Evolutionary conservation across 2,888 invertebrate species (phyloP).

Genomic region (Andrena marginata): DNA sequence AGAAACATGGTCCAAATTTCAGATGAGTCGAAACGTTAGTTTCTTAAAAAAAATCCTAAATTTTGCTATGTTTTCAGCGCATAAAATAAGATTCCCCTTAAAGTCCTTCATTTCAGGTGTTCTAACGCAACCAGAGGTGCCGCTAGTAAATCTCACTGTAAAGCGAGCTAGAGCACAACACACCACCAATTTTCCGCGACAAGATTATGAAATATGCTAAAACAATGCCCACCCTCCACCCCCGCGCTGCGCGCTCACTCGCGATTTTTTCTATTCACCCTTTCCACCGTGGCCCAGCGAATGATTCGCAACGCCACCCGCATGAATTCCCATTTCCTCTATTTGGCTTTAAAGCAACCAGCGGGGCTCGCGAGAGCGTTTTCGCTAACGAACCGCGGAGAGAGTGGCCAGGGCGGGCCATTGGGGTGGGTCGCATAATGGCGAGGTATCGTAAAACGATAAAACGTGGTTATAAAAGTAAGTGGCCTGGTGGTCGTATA

Average conservation of each 20-base stretch:
- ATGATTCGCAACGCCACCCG: constrained; percentile 27
- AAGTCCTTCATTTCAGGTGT: not conserved
- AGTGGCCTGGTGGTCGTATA: constrained; percentile 34
- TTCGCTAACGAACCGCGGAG: constrained; percentile 31
- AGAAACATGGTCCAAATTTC: no score
- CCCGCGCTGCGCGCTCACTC: constrained; percentile 10
- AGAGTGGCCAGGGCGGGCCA: constrained; percentile 11
- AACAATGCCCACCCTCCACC: not conserved
- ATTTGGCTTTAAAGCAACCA: not conserved
- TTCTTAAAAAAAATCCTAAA: no score
- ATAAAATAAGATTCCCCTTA: no score
- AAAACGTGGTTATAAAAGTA: constrained; percentile 67
- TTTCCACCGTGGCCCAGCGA: not conserved
- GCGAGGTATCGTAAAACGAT: constrained; percentile 66
- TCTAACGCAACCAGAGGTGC: not conserved
- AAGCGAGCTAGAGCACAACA: not conserved
- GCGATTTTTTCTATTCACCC: constrained; percentile 21
- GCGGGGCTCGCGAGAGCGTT: not conserved
- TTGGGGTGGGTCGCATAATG: constrained; percentile 46
- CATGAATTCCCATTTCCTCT: constrained; percentile 37
- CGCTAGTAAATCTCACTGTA: not conserved
- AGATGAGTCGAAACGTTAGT: no score
- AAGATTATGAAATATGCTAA: not conserved
- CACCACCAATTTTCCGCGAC: not conserved
- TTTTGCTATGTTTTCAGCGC: no score